A percentile compares a stretch with the other conserved stretches of the same genome.
Evolutionary conservation across 2,888 invertebrate species (phyloP).

Genomic region (Syrista parreyssii): DNA sequence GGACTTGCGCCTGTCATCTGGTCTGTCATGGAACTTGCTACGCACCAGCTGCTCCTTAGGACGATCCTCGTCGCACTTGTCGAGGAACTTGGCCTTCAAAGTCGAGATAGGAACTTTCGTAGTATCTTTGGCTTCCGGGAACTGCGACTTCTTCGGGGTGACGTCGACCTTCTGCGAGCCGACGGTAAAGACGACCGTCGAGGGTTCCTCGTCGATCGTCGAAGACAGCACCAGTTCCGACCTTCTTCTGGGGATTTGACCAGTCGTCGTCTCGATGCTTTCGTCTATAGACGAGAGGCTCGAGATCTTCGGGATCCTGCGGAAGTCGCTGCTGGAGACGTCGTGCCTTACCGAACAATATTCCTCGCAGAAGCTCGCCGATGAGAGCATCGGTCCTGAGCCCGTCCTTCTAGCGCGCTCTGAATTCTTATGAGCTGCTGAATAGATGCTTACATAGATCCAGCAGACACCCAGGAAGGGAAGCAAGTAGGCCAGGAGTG

Average conservation of each 20-base stretch:
- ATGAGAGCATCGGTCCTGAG: slow-evolving; percentile 57
- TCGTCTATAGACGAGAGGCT: slow-evolving; percentile 63
- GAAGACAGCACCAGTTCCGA: slow-evolving; percentile 36
- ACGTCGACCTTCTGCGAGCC: slow-evolving; percentile 49
- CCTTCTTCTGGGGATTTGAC: slow-evolving; percentile 40
- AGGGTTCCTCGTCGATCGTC: slow-evolving; percentile 24
- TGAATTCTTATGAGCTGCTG: slow-evolving; percentile 80
- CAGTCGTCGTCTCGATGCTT: slow-evolving; percentile 55
- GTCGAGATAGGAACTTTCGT: slow-evolving; percentile 50
- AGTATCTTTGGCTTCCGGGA: slow-evolving; percentile 41
- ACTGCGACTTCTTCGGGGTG: slow-evolving; percentile 21
- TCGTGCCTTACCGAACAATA: slow-evolving; percentile 44
- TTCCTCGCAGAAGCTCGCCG: slow-evolving; percentile 55
- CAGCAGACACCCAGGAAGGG: slow-evolving; percentile 76
- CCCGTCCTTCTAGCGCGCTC: slow-evolving; percentile 69
- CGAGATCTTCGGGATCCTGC: slow-evolving; percentile 60
- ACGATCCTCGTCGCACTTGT: slow-evolving; percentile 10
- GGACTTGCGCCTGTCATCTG: slow-evolving; percentile 44
- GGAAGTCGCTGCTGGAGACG: slow-evolving; percentile 48
- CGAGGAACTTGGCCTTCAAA: slow-evolving; percentile 47
- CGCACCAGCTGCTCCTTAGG: slow-evolving; percentile 28
- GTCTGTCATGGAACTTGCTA: slow-evolving; percentile 40
- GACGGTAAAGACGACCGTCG: slow-evolving; percentile 56
- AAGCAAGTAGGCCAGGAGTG: slow-evolving; percentile 66
- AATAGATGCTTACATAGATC: slow-evolving; percentile 81